A percentile compares a stretch with the other conserved stretches of the same genome.
These are phyloP conservation scores for Loxodonta africana DNA, from an alignment of 2,113 vertebrate genomes.

Conservation along the genomic window DNA sequence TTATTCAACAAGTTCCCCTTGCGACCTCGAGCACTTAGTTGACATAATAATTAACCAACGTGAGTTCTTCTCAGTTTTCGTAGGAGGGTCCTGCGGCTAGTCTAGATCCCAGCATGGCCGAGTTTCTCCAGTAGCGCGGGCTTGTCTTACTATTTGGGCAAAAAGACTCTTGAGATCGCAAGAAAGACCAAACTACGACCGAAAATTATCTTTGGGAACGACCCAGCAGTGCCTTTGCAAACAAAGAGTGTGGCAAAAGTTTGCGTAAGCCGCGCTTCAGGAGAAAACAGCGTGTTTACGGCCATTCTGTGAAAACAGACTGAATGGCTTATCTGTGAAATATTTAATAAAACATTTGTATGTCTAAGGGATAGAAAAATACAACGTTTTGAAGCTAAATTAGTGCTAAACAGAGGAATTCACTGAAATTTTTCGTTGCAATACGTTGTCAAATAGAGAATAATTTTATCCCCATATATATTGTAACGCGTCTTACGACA, in stretches of 20 bases:
- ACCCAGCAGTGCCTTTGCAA: not conserved
- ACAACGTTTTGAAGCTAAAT: conserved; percentile 43
- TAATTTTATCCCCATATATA: not conserved
- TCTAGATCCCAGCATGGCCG: not conserved
- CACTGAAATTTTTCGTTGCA: not conserved
- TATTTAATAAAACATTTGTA: conserved; percentile 10
- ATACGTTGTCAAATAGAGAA: not conserved
- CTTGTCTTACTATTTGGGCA: conserved; percentile 29
- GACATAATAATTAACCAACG: not conserved
- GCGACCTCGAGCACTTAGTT: not conserved
- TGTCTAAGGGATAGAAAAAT: not conserved
- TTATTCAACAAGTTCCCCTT: conserved; percentile 77
- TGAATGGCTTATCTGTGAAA: not conserved
- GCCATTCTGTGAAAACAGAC: conserved; percentile 25
- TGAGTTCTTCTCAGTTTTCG: not conserved
- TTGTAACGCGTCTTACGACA: not conserved
- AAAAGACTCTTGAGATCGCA: not conserved
- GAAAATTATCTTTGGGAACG: conserved; percentile 49
- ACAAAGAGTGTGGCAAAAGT: not conserved
- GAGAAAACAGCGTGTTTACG: not conserved
- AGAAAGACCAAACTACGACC: not conserved
- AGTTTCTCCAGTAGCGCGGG: not conserved
- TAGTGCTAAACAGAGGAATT: not conserved
- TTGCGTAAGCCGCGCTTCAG: not conserved
- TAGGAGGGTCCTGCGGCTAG: not conserved